These are phyloP conservation scores for Rhinoptilus africanus DNA, from an alignment of 2,113 vertebrate genomes.

Conservation along the genomic window DNA sequence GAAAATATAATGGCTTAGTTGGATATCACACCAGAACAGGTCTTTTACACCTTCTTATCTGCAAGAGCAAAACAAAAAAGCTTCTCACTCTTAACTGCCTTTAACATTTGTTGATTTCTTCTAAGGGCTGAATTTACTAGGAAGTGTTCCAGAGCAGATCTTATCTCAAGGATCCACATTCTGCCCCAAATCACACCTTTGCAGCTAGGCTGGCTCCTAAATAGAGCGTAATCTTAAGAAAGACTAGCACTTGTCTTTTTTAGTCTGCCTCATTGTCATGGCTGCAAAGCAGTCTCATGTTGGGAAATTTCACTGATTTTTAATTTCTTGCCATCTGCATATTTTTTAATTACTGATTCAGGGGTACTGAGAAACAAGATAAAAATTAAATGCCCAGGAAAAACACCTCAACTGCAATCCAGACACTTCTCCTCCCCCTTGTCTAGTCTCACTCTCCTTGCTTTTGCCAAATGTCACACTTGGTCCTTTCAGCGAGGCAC, in stretches of 20 bases:
- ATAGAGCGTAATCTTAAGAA: neutral
- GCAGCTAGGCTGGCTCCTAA: neutral
- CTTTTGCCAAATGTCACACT: neutral
- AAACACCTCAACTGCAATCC: neutral
- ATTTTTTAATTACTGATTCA: neutral
- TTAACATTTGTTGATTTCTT: neutral
- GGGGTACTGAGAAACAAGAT: neutral
- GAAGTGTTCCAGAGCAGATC: neutral
- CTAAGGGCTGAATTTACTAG: neutral
- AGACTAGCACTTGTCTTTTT: neutral
- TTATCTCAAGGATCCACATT: neutral
- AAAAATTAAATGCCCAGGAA: neutral
- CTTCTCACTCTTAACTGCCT: neutral
- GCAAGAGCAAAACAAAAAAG: neutral
- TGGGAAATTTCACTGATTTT: neutral
- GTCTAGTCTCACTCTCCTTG: neutral
- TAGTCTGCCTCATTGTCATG: neutral
- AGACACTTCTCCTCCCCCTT: neutral
- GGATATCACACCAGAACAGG: neutral
- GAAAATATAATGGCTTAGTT: neutral
- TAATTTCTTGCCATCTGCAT: neutral
- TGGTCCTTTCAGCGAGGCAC: neutral
- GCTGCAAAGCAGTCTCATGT: neutral
- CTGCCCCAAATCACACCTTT: neutral
- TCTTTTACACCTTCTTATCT: neutral